Evolutionary conservation across 2,888 invertebrate genomes (phyloP), one percentile per base, ranked within the genome.

Genomic region (Harpagoxenus sublaevis): DNA sequence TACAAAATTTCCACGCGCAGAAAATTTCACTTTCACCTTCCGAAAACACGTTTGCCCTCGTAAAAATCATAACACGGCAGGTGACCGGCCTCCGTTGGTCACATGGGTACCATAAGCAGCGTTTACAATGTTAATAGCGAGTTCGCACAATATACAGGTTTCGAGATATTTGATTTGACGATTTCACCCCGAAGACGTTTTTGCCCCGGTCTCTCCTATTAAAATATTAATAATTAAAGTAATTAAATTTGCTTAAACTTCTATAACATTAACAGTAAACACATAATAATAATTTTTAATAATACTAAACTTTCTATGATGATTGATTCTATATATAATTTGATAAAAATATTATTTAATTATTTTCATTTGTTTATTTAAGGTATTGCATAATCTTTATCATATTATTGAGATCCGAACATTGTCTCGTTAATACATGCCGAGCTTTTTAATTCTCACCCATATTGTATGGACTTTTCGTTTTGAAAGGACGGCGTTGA

Each of bases 401-500:
- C 10, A 48, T 18, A 77, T 48, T 31, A 63, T 65, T 48, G 9
- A 31, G 62, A 63, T 9, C 1, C 35, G 3, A 23, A 65, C 1
- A 6, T 77, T 77, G 4, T 23, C 6, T 53, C 15, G 35, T 63
- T 65, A 65, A 35, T n/a, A 45, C 15, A n/a, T 18, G 1, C 18
- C 23, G 35, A 75, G 75, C 48, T 75, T 35, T 35, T 48, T 31
- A 53, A 66, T 77, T 66, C 53, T 78, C 53, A n/a, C 3, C 3
- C 45, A 39, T 31, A 2, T 78, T 39, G 2, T 10, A 31, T 8
- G 28, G 31, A 55, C 15, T 55, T 45, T 55, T 45, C 9, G 45
- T 55, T 78, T 78, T 55, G 42, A 51, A 78, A 68, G 28, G n/a
- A n/a, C 12, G n/a, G 31, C 53, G 78, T 70, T n/a, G 45, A 5